Base-by-base conservation (phyloP, 2,888 invertebrate genomes). In the Tupiocoris notatus region DNA sequence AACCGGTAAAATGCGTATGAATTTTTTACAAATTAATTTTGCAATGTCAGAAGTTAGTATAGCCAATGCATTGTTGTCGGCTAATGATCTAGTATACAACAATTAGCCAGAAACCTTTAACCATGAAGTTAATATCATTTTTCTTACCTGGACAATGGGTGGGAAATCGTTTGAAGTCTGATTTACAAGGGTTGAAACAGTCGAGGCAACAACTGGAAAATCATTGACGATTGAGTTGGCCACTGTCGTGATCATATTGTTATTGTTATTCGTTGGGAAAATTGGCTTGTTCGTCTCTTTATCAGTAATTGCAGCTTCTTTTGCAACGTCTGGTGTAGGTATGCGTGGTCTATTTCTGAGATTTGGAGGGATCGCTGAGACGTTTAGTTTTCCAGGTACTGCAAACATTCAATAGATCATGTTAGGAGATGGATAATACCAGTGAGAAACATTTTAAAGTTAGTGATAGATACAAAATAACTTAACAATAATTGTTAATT, bases 271-370 rank as follows among this genome's bases (percentile, higher is more conserved):
- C 74, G 82, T 84, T 75, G 82, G 85, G 78, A 82, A 82, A 78
- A 88, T 87, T 61, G 91, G 84, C 75, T 90, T 87, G 82, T 89
- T 88, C 7, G 59, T 59, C 82, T 92, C 92, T 75, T 90, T 88
- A 81, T 92, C 91, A 77, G 89, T 86, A 21, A 89, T 88, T 17
- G 57, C 17, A 3, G 64, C 21, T 83, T 94, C 93, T 84, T 93
- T 93, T 39, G 92, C 90, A 6, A 93, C 93, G 83, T 94, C 94
- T 0, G 94, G 94, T 6, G 94, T 94, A 57, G 94, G 94, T 80
- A 95, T 94, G 71, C 94, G 88, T n/a, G 94, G 94, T 75, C 94
- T 88, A 82, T 91, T 91, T 82, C 91, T 91, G 78, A 91, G 85
- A n/a, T 88, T 88, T 79, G 89, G 87, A 6, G 90, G 88, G 54